Evolutionary conservation across 2,888 invertebrate genomes (phyloP), one percentile per base, ranked within the genome.

Genomic region (Eupelmus urozonus): DNA sequence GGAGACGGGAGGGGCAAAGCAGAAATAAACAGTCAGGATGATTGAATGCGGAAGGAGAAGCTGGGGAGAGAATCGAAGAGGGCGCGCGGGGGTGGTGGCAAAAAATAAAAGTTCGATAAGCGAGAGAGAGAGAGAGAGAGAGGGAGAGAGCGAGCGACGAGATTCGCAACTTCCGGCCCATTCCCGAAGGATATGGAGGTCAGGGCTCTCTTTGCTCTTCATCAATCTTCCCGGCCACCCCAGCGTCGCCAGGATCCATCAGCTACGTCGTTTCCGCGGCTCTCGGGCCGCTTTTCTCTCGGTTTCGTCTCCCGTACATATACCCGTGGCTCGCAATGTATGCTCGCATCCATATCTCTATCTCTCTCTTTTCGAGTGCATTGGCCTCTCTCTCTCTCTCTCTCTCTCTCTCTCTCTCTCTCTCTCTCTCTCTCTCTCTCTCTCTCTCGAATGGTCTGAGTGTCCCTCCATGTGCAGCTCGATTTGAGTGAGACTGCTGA

Each of bases 191-290:
- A 49, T 18, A 40, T 4, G 13, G 60, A 63, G 55, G 34, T 34
- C 45, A 55, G 25, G 63, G 78, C 80, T 16, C 16, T 5, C n/a
- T 27, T 20, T 29, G 57, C 2, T 25, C 83, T 83, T 85, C 86
- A 87, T 87, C 87, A 85, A 87, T 87, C 87, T 85, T 81, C 80
- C 82, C 29, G 63, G 42, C 45, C 13, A 45, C 45, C 2, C 34
- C 9, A 59, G 27, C 13, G 60, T 60, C 42, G 23, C 79, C 82
- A 83, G 83, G 84, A 88, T 87, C 85, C 84, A 87, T 87, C 87
- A 85, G 82, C 85, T 83, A 83, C 86, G 86, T 87, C 86, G 86
- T 87, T 87, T 87, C 87, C 88, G 86, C 82, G 84, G 82, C 34
- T 65, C 73, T 45, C 51, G 59, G 59, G 49, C 4, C 51, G 7